Evolutionary conservation across 2,797 vertebrate species (phyloP).

Genomic region (Sternarchorhynchus goeldii): DNA sequence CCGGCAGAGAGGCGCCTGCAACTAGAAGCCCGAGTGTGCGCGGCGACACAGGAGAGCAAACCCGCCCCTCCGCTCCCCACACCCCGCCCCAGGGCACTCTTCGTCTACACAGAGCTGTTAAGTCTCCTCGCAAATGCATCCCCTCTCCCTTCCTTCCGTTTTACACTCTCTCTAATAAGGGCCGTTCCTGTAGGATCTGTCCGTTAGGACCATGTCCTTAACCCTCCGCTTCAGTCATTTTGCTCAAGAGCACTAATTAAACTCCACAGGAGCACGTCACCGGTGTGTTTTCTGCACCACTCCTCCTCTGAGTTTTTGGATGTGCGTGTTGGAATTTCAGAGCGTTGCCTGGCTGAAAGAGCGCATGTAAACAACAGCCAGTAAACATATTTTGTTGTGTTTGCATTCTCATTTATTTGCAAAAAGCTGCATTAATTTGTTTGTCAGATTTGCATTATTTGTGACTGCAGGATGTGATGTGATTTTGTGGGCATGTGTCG

Average conservation of each 20-base stretch:
- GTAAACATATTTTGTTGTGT: conserved; percentile 51
- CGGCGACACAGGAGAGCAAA: conserved; percentile 66
- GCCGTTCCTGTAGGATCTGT: no score
- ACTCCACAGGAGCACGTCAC: no score
- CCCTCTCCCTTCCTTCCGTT: no score
- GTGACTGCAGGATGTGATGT: conserved; percentile 35
- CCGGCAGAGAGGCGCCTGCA: conserved; percentile 76
- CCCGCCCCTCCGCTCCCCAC: conserved; percentile 35
- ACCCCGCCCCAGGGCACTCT: not conserved
- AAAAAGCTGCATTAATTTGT: conserved; percentile 23
- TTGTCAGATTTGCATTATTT: conserved; percentile 35
- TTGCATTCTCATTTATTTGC: conserved; percentile 48
- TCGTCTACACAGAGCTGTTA: not conserved
- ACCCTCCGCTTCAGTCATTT: no score
- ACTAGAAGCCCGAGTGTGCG: conserved; percentile 77
- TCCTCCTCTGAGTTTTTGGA: conserved; percentile 8
- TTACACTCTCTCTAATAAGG: no score
- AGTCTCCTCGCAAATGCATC: no score
- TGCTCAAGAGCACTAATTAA: no score
- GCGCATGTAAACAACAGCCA: conserved; percentile 21
- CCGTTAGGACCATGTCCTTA: no score
- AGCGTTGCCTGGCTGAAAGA: conserved; percentile 35
- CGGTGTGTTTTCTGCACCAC: not conserved
- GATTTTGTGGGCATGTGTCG: conserved; percentile 12
- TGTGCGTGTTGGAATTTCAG: conserved; percentile 33